Percentiles rank a stretch among this genome's conserved stretches.
These are phyloP conservation scores for Heteromormyrus szaboi DNA, from an alignment of 2,797 vertebrate genomes.

Conservation along the genomic window DNA sequence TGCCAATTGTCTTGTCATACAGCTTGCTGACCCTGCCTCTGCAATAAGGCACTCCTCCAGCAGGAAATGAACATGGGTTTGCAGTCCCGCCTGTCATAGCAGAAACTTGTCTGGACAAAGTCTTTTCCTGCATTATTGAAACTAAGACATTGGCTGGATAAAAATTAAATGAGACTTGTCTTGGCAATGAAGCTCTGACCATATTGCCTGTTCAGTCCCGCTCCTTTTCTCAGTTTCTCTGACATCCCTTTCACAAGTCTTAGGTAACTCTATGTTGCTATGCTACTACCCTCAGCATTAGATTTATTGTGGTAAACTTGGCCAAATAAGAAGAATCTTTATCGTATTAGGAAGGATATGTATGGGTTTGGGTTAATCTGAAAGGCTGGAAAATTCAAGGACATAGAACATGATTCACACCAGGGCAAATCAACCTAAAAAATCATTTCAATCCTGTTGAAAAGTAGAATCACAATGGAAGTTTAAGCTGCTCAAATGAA, in stretches of 20 bases:
- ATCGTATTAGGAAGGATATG: background rate
- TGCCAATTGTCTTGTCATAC: background rate
- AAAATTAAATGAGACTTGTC: background rate
- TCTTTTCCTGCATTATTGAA: background rate
- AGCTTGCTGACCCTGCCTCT: background rate
- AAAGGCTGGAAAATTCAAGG: background rate
- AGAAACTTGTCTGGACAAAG: background rate
- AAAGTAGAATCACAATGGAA: background rate
- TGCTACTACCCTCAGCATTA: background rate
- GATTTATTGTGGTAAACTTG: background rate
- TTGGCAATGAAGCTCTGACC: background rate
- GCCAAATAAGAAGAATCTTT: background rate
- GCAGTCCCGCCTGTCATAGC: background rate
- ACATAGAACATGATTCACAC: background rate
- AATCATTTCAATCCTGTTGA: background rate
- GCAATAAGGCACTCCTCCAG: background rate
- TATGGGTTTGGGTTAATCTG: background rate
- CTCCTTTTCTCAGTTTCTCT: background rate
- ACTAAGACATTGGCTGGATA: background rate
- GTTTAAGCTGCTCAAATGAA: background rate
- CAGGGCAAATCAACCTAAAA: background rate
- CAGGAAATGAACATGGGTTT: background rate
- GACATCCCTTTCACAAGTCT: background rate
- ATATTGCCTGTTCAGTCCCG: background rate
- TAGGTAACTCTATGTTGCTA: background rate